phyloP scores from a whole-genome alignment of 2,888 invertebrate genomes.

The Leucophenga maculata region DNA sequence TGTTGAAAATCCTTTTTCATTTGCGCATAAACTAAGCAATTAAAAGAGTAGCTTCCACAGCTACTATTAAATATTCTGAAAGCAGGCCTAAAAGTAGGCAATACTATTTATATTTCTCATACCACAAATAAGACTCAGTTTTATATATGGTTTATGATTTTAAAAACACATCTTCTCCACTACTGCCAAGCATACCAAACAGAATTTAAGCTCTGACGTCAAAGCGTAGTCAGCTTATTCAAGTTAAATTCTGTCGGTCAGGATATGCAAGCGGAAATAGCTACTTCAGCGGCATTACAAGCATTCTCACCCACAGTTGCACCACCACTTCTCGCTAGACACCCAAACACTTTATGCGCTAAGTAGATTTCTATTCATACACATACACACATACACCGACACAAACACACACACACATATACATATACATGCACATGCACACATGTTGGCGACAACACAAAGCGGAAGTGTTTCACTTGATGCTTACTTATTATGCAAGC shows the following conservation, averaged over 20 bases:
- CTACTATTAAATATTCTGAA: too few species aligned
- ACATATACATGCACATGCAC: not conserved
- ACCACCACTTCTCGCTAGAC: not conserved
- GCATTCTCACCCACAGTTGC: not conserved
- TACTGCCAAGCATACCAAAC: too few species aligned
- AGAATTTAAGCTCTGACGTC: not conserved
- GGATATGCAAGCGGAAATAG: conserved; percentile 50
- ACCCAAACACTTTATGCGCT: not conserved
- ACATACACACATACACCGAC: not conserved
- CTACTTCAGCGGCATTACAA: conserved; percentile 38
- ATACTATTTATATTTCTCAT: too few species aligned
- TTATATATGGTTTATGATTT: too few species aligned
- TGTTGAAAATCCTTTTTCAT: too few species aligned
- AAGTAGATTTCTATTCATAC: not conserved
- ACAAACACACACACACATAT: too few species aligned
- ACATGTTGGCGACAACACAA: not conserved
- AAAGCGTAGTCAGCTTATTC: not conserved
- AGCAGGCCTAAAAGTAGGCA: too few species aligned
- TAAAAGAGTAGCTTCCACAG: too few species aligned
- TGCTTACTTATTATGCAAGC: conserved; percentile 4
- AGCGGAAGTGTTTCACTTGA: conserved; percentile 10
- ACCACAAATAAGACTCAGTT: too few species aligned
- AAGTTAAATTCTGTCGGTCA: conserved; percentile 28
- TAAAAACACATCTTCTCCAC: not conserved
- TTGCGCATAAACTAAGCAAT: too few species aligned